Percentiles rank a stretch among this genome's conserved stretches.
These are phyloP conservation scores for Kryphioiulus occultus DNA, from an alignment of 2,888 invertebrate genomes.

Conservation along the genomic window DNA sequence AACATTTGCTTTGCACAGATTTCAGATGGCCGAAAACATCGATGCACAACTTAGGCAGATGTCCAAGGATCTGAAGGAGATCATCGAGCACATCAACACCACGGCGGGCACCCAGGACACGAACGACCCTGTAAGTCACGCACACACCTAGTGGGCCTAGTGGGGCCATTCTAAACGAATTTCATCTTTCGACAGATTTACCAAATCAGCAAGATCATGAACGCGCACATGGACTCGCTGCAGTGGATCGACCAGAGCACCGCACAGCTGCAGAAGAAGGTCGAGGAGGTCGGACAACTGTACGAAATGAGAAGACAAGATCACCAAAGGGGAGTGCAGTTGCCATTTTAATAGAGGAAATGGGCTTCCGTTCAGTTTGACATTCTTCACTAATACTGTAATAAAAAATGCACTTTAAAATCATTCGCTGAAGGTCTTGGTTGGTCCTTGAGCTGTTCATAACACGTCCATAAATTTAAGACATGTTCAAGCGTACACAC, in stretches of 20 bases:
- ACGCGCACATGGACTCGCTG: conserved; percentile 94
- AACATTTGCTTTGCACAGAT: conserved; percentile 65
- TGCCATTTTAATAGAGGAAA: conserved; percentile 41
- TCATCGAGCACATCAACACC: conserved; percentile 92
- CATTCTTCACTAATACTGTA: neutral
- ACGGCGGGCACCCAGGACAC: conserved; percentile 70
- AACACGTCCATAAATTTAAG: too few species aligned
- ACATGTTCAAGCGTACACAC: too few species aligned
- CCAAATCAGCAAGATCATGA: conserved; percentile 90
- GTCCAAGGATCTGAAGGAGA: conserved; percentile 93
- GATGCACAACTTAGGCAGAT: conserved; percentile 92
- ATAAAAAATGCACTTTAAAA: neutral
- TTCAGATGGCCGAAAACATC: conserved; percentile 85
- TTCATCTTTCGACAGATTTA: conserved; percentile 71
- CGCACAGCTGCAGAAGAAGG: conserved; percentile 75
- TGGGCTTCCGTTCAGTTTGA: neutral
- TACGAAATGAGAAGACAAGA: conserved; percentile 73
- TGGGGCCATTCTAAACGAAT: neutral
- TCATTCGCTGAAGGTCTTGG: neutral
- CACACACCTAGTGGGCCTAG: neutral
- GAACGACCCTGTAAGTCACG: conserved; percentile 80
- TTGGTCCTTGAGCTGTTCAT: too few species aligned
- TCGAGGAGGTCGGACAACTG: conserved; percentile 82
- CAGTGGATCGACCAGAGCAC: conserved; percentile 93
- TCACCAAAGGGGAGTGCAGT: conserved; percentile 66